Conservation (phyloP, 1,140 invertebrate genomes). For the Aphaenogaster rudis region DNA sequence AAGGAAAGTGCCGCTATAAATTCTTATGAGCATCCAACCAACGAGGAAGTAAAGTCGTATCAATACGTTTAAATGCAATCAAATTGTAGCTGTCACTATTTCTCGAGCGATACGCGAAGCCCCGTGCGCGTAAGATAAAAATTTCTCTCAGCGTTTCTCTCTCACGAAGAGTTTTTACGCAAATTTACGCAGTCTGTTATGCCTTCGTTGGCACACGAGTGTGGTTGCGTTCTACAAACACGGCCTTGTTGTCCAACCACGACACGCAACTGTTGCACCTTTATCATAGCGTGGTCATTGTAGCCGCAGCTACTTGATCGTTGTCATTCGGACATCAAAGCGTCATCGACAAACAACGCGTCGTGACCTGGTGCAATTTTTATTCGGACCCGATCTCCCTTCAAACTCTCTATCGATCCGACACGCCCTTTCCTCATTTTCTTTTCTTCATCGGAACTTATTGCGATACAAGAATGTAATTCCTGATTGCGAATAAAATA, state of each 20-base stretch:
- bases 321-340: slow-evolving; percentile 56
- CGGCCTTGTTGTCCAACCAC: slow-evolving; percentile 28
- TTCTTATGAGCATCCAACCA: slow-evolving; percentile 18
- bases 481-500: background rate
- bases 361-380: slow-evolving; percentile 24
- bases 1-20: slow-evolving; percentile 47
- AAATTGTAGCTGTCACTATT: slow-evolving; percentile 42
- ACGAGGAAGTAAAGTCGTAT: slow-evolving; percentile 23
- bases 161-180: background rate
- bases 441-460: background rate
- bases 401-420: slow-evolving; percentile 38
- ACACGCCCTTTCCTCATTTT: background rate
- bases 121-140: background rate
- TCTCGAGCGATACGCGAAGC: background rate
- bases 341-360: slow-evolving; percentile 34
- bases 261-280: slow-evolving; percentile 40
- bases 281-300: slow-evolving; percentile 47
- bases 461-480: background rate
- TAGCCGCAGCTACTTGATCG: slow-evolving; percentile 45
- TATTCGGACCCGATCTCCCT: background rate
- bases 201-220: background rate
- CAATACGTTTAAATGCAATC: slow-evolving; percentile 32
- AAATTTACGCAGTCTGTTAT: background rate
- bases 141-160: background rate
- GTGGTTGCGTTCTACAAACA: slow-evolving; percentile 1